phyloP scores from a whole-genome alignment of 2,888 invertebrate species.

The Anoplius nigerrimus region DNA sequence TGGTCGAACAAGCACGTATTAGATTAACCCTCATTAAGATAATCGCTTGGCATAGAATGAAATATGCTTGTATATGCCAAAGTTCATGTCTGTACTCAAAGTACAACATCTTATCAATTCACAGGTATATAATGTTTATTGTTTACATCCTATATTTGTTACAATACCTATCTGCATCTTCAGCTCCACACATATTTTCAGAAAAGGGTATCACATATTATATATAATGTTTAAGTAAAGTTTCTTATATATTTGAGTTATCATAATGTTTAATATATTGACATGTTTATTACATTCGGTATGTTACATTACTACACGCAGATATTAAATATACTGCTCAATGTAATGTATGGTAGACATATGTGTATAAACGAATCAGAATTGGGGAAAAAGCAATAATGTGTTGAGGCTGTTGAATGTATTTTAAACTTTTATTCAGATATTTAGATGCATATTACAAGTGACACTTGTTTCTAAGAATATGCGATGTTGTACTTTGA shows the following conservation, averaged over 20 bases:
- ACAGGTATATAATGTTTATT: not conserved
- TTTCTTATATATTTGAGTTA: not conserved
- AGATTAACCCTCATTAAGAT: constrained; percentile 22
- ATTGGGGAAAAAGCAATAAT: constrained; percentile 4
- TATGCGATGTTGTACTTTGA: constrained; percentile 48
- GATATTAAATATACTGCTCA: too few relatives aligned
- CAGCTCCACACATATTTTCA: too few relatives aligned
- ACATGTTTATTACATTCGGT: constrained; percentile 6
- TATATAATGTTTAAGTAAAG: not conserved
- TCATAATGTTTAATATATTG: not conserved
- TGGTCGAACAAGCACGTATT: constrained; percentile 24
- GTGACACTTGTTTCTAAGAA: too few relatives aligned
- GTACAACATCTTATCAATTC: constrained; percentile 43
- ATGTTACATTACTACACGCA: too few relatives aligned
- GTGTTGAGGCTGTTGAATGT: not conserved
- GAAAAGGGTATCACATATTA: too few relatives aligned
- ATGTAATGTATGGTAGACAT: not conserved
- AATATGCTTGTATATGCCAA: constrained; percentile 49
- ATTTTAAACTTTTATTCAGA: too few relatives aligned
- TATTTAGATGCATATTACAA: too few relatives aligned
- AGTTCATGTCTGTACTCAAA: constrained; percentile 51
- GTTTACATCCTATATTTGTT: too few relatives aligned
- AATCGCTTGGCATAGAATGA: constrained; percentile 49
- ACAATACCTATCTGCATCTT: too few relatives aligned
- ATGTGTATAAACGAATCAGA: too few relatives aligned